Base-by-base conservation (phyloP, 2,797 vertebrate genomes). In the Acanthiza pusilla region DNA sequence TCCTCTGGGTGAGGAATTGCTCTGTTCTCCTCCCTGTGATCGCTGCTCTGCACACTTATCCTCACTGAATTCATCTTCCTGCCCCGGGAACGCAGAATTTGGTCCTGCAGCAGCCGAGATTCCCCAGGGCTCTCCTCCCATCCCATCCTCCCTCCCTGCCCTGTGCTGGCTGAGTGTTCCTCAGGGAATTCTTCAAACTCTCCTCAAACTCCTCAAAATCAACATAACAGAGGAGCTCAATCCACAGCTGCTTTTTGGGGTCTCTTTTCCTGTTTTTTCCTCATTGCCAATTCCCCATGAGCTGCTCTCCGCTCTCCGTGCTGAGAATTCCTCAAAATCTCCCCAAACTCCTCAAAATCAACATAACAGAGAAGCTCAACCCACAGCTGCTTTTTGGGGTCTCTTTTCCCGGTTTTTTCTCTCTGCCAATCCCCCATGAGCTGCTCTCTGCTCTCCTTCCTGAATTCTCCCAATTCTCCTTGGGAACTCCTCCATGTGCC, bases 141-240 rank as follows among this genome's bases (percentile, higher is more conserved):
- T 16, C 32, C 4, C 42, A 14, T 3, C n/a, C 23, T 68, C 38
- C n/a, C n/a, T 40, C 40, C 65, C 51, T 63, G 30, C 29, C 3
- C 2, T 7, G 17, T 15, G 23, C 20, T 22, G 29, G 21, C 21
- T 26, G 15, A 2, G 0, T 5, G 4, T 29, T 90, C 66, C 79
- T 72, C 42, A 3, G 43, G 34, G 30, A 76, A 53, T 32, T 47
- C 72, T 48, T 63, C 20, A 30, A 4, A 10, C 26, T 47, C 50
- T 36, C 36, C 36, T 36, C 36, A 36, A 36, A 36, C 27, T 60
- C 45, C 20, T 60, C 21, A 11, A 1, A 3, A 27, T 12, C 45
- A 54, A 5, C 0, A 0, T 2, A 15, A 53, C 32, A 55, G 36
- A 50, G 67, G 34, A 48, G 27, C 58, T 54, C 72, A 72, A 3